phyloP scores from a whole-genome alignment of 2,113 vertebrate species.

The Pelecanus crispus region DNA sequence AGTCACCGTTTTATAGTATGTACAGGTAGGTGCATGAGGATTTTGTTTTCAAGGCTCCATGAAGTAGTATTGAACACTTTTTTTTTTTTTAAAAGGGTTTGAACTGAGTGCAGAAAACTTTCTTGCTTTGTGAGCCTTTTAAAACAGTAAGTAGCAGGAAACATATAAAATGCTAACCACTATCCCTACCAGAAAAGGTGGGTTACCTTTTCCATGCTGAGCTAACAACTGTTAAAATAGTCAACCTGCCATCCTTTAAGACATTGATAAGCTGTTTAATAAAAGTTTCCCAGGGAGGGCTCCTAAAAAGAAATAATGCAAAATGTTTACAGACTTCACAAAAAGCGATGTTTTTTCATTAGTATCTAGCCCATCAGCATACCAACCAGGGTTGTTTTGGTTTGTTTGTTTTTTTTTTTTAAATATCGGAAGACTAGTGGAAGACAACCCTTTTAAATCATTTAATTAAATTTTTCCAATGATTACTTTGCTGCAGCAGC shows the following conservation, averaged over 20 bases:
- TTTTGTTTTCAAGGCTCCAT: neutral
- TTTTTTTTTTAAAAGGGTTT: neutral
- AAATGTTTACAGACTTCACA: neutral
- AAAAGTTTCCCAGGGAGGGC: neutral
- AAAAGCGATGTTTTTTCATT: accelerated
- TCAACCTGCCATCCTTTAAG: neutral
- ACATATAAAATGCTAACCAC: neutral
- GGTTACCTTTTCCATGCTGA: neutral
- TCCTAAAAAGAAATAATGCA: neutral
- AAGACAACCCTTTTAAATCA: neutral
- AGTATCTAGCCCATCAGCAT: neutral
- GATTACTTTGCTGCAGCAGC: neutral
- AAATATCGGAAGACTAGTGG: neutral
- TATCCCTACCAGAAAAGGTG: neutral
- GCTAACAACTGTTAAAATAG: neutral
- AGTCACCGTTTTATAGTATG: neutral
- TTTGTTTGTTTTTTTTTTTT: neutral
- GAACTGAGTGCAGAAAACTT: neutral
- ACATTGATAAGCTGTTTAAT: neutral
- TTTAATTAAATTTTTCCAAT: neutral
- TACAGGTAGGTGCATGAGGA: neutral
- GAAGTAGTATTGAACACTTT: neutral
- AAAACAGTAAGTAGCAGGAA: neutral
- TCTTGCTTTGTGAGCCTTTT: neutral
- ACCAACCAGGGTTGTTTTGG: neutral